Evolutionary conservation across 1,140 invertebrate genomes (phyloP).

Genomic region (Drosophila lacteicornis): DNA sequence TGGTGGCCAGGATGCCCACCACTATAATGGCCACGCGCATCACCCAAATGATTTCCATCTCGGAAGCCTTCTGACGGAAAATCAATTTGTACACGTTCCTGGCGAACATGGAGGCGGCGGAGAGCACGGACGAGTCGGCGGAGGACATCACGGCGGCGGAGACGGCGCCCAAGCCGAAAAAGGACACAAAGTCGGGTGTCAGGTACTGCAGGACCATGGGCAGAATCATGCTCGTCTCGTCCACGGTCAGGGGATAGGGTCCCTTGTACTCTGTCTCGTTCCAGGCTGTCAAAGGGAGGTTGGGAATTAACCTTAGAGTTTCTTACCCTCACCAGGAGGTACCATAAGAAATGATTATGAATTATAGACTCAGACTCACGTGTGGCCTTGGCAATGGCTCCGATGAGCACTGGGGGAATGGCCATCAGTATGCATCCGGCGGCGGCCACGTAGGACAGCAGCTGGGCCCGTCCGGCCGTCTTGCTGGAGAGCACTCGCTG

Average conservation of each 20-base stretch:
- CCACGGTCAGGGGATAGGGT: conserved; percentile 89
- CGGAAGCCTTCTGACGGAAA: conserved; percentile 96
- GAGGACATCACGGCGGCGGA: conserved; percentile 99
- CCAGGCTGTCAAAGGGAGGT: conserved; percentile 89
- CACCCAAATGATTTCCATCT: conserved; percentile 99
- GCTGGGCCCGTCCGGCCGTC: conserved; percentile 95
- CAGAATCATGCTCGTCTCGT: conserved; percentile 96
- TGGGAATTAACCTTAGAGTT: not conserved
- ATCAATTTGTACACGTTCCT: conserved; percentile 98
- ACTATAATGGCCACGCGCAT: conserved; percentile 97
- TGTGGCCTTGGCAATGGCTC: conserved; percentile 97
- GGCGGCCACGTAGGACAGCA: conserved; percentile 98
- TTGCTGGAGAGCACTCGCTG: conserved; percentile 98
- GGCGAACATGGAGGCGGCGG: conserved; percentile 99
- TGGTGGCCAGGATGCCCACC: conserved; percentile 96
- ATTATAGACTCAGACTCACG: conserved; percentile 87
- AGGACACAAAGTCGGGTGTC: conserved; percentile 96
- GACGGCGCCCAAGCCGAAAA: conserved; percentile 98
- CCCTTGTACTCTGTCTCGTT: conserved; percentile 94
- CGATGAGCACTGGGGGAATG: conserved; percentile 97
- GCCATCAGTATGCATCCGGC: conserved; percentile 98
- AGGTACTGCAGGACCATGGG: conserved; percentile 98
- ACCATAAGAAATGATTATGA: too few relatives aligned
- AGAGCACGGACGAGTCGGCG: conserved; percentile 98
- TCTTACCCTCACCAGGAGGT: not conserved